Conservation (phyloP, 1,140 invertebrate genomes). For the Lepeophtheirus salmonis region DNA sequence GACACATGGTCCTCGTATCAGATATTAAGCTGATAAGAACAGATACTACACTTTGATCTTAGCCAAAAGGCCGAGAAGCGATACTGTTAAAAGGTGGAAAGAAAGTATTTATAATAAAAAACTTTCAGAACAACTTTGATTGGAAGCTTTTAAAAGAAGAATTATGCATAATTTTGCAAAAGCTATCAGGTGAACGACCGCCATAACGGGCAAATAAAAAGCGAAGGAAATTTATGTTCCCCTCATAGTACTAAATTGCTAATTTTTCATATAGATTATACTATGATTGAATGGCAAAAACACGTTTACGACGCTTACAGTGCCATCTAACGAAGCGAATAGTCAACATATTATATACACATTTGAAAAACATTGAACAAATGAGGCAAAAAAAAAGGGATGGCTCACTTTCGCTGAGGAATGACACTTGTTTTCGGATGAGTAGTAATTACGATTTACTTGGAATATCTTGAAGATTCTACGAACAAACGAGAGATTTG, state of each 20-base stretch:
- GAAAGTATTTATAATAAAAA: not conserved
- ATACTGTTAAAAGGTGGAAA: not conserved
- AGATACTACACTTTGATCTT: slow-evolving; percentile 19
- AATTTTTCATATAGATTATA: too few species aligned
- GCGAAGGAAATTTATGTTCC: too few species aligned
- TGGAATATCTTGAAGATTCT: slow-evolving; percentile 51
- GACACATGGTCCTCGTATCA: slow-evolving; percentile 21
- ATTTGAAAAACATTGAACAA: not conserved
- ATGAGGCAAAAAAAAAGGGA: not conserved
- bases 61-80: slow-evolving; percentile 19
- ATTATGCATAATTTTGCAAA: too few species aligned
- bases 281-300: too few species aligned
- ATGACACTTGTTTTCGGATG: slow-evolving; percentile 47
- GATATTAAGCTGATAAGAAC: slow-evolving; percentile 21
- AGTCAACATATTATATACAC: not conserved
- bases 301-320: too few species aligned
- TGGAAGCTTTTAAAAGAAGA: too few species aligned
- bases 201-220: too few species aligned
- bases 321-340: not conserved
- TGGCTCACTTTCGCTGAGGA: slow-evolving; percentile 44
- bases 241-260: too few species aligned
- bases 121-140: too few species aligned
- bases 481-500: slow-evolving; percentile 57
- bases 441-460: slow-evolving; percentile 57
- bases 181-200: too few species aligned